Evolutionary conservation across 2,888 invertebrate genomes (phyloP).

Genomic region (Sesia bembeciformis): DNA sequence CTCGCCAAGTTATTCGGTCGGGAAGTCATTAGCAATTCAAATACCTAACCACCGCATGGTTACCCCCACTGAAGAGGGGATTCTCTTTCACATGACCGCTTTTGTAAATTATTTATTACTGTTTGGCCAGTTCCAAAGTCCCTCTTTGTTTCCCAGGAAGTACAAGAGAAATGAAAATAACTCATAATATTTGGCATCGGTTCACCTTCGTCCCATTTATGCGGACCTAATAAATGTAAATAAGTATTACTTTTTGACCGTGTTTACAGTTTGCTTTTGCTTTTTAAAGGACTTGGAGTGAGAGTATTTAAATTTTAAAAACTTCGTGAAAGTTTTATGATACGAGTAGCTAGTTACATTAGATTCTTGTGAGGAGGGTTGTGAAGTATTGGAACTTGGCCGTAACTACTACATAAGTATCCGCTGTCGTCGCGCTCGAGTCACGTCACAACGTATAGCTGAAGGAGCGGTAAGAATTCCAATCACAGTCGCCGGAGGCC

Average conservation of each 20-base stretch:
- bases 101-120: conserved; percentile 68
- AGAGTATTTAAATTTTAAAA: too few species aligned
- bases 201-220: conserved; percentile 11
- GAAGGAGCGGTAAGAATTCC: conserved; percentile 39
- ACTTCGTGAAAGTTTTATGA: too few species aligned
- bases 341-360: too few species aligned
- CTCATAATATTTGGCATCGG: conserved; percentile 13
- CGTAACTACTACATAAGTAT: conserved; percentile 1
- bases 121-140: conserved; percentile 53
- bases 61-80: conserved; percentile 40
- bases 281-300: too few species aligned
- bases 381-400: background rate
- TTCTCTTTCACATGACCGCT: conserved; percentile 62
- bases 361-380: too few species aligned
- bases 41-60: conserved; percentile 56
- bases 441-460: conserved; percentile 23
- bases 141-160: conserved; percentile 48
- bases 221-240: conserved; percentile 1
- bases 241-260: background rate
- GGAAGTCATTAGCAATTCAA: conserved; percentile 66
- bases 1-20: conserved; percentile 50
- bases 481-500: conserved; percentile 27
- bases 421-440: conserved; percentile 11
- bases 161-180: conserved; percentile 39
- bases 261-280: background rate